A percentile compares a stretch with the other conserved stretches of the same genome.
These are phyloP conservation scores for Acanthoscelides obtectus DNA, from an alignment of 2,888 invertebrate species.

Conservation along the genomic window DNA sequence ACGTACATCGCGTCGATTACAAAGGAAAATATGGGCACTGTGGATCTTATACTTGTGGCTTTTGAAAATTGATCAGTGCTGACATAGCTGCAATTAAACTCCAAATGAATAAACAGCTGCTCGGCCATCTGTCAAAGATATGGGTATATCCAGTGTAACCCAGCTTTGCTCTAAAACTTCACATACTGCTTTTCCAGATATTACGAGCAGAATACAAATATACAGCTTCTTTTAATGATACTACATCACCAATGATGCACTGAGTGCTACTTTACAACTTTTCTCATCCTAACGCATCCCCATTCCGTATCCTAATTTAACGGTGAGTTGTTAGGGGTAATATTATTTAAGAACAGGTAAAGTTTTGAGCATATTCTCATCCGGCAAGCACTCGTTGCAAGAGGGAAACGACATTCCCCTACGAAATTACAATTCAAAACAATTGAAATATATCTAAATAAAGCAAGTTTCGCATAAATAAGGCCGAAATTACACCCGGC, in stretches of 20 bases:
- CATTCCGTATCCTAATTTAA: neutral
- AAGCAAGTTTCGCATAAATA: slow-evolving; percentile 22
- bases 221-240: neutral
- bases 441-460: slow-evolving; percentile 24
- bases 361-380: neutral
- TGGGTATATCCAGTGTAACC: too few relatives aligned
- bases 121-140: too few relatives aligned
- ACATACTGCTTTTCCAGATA: too few relatives aligned
- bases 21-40: too few relatives aligned
- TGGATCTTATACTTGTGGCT: too few relatives aligned
- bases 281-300: neutral
- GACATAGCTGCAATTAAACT: too few relatives aligned
- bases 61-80: too few relatives aligned
- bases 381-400: neutral
- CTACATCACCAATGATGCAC: neutral
- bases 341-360: slow-evolving; percentile 1
- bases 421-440: slow-evolving; percentile 11
- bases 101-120: too few relatives aligned
- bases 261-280: neutral
- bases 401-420: neutral
- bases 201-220: too few relatives aligned
- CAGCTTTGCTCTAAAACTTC: too few relatives aligned
- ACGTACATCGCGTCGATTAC: too few relatives aligned
- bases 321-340: neutral
- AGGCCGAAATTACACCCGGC: slow-evolving; percentile 9